Percentiles rank a stretch among this genome's conserved stretches.
phyloP scores from a whole-genome alignment of 2,888 invertebrate genomes.

The Aelia acuminata region DNA sequence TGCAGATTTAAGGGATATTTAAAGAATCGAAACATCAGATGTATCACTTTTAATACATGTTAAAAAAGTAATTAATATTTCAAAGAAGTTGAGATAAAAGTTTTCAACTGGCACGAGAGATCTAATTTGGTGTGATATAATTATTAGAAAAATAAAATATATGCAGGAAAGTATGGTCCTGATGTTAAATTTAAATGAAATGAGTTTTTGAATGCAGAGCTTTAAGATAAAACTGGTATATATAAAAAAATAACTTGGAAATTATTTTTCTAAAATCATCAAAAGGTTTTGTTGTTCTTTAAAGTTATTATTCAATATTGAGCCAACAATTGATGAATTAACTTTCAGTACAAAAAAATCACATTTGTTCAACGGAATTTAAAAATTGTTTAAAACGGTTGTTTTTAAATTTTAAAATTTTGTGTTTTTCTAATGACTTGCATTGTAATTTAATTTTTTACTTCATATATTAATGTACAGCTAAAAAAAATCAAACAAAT shows the following conservation, averaged over 20 bases:
- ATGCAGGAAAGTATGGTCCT: not conserved
- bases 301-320: not conserved
- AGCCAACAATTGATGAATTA: no score
- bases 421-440: not conserved
- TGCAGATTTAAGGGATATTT: not conserved
- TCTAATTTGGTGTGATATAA: not conserved
- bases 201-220: not conserved
- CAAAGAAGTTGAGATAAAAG: not conserved
- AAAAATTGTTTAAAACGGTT: not conserved
- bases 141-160: not conserved
- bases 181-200: not conserved
- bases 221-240: not conserved
- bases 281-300: not conserved
- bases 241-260: not conserved
- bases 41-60: not conserved
- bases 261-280: not conserved
- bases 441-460: not conserved
- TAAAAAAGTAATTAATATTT: not conserved
- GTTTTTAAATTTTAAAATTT: not conserved
- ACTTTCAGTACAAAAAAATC: no score
- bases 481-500: not conserved
- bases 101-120: not conserved
- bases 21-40: not conserved
- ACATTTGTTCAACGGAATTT: not conserved
- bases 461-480: not conserved